Evolutionary conservation across 1,140 invertebrate genomes (phyloP).

Genomic region (Drosophila willistoni): DNA sequence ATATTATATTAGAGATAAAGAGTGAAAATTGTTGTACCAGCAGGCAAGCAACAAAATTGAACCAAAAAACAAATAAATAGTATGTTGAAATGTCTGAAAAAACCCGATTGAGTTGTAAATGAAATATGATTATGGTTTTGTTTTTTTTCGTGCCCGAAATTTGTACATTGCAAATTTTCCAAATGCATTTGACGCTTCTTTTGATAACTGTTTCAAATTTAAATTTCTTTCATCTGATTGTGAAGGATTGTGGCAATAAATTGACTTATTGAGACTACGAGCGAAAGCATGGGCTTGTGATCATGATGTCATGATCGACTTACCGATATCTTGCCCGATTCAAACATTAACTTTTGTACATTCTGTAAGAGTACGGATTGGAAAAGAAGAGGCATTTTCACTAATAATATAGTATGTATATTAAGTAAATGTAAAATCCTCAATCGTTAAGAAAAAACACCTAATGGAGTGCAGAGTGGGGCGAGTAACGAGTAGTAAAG

Average conservation of each 20-base stretch:
- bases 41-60: conserved; percentile 6
- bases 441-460: conserved; percentile 41
- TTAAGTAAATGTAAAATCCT: conserved; percentile 65
- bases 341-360: conserved; percentile 83
- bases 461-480: conserved; percentile 49
- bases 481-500: conserved; percentile 24
- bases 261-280: background rate
- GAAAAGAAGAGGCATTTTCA: conserved; percentile 27
- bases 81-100: background rate
- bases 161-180: background rate
- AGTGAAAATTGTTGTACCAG: conserved; percentile 19
- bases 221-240: background rate
- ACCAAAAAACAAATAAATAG: background rate
- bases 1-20: background rate
- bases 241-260: background rate
- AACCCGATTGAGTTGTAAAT: conserved; percentile 1
- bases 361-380: conserved; percentile 71
- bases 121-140: background rate
- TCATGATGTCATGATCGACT: conserved; percentile 52
- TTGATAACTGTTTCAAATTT: background rate
- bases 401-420: conserved; percentile 37
- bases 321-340: conserved; percentile 83
- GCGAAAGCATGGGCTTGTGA: conserved; percentile 10
- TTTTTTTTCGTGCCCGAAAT: background rate
- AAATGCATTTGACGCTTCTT: conserved; percentile 10